Conservation (phyloP, 1,140 invertebrate genomes). For the Saccostrea cuccullata region DNA sequence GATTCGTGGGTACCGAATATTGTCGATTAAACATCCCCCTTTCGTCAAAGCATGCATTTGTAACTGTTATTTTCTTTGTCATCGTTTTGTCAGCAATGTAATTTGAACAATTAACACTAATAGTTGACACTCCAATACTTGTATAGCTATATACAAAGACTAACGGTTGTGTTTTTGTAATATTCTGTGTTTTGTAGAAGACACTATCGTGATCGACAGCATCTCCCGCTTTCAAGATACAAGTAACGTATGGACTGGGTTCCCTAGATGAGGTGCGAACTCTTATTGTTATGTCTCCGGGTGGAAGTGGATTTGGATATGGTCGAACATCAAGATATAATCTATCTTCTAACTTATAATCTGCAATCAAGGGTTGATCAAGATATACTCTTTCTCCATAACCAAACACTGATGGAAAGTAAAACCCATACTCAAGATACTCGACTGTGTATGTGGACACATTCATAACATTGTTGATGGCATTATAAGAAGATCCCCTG, state of each 20-base stretch:
- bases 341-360: neutral
- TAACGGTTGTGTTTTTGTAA: neutral
- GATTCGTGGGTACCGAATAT: neutral
- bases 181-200: slow-evolving; percentile 6
- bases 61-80: neutral
- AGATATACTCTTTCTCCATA: too few relatives aligned
- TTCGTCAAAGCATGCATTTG: neutral
- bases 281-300: neutral
- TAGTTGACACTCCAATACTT: neutral
- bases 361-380: neutral
- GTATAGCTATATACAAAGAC: neutral
- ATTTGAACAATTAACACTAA: neutral
- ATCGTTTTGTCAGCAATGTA: neutral
- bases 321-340: neutral
- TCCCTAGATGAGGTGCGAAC: neutral
- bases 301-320: neutral
- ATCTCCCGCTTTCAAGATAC: neutral
- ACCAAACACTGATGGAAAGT: neutral
- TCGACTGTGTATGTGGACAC: neutral
- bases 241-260: neutral
- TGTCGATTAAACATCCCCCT: neutral
- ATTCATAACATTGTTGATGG: neutral
- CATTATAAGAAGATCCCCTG: neutral
- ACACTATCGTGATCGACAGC: neutral
- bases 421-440: neutral